Evolutionary conservation across 2,113 vertebrate species (phyloP), one percentile per base, ranked within the genome.

Genomic region (Antechinus flavipes): DNA sequence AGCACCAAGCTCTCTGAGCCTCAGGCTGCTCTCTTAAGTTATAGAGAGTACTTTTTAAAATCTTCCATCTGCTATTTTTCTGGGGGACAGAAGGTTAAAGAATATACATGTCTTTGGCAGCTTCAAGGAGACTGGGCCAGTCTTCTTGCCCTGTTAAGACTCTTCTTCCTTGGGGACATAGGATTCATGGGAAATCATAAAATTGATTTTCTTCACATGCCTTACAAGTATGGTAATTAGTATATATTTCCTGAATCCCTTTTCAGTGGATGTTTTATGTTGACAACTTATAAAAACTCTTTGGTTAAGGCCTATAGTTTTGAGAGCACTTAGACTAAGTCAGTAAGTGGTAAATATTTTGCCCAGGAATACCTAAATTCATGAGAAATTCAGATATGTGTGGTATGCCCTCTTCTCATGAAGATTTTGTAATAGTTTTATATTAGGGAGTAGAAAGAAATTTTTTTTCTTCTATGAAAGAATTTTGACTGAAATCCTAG

Each of bases 201-300:
- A 84, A 84, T 84, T 84, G 68, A 84, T 84, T 84, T 84, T 84
- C 68, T 42, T 84, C 68, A 84, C 68, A 84, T 84, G 68, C 68
- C n/a, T 84, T 42, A 42, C 42, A 84, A 23, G n/a, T 84, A 84
- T 84, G 19, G n/a, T 42, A 84, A 42, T 84, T 23, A 84, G 68
- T 19, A 2, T 84, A 84, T 84, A 84, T 84, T 84, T 84, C 68
- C 68, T 84, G 68, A 7, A 42, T 84, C 68, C 19, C n/a, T 84
- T 84, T 84, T 84, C 9, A 19, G n/a, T 84, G 68, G 8, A 84
- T 84, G n/a, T 42, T 84, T 84, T 42, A 84, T 84, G 68, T 84
- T 23, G 68, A 84, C n/a, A 42, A 84, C 68, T 84, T 42, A 84
- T 84, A 84, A 84, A 84, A 84, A 84, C 19, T 19, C 68, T 68